A percentile compares a stretch with the other conserved stretches of the same genome.
These are phyloP conservation scores for Acleris literana DNA, from an alignment of 2,888 invertebrate genomes.

Conservation along the genomic window DNA sequence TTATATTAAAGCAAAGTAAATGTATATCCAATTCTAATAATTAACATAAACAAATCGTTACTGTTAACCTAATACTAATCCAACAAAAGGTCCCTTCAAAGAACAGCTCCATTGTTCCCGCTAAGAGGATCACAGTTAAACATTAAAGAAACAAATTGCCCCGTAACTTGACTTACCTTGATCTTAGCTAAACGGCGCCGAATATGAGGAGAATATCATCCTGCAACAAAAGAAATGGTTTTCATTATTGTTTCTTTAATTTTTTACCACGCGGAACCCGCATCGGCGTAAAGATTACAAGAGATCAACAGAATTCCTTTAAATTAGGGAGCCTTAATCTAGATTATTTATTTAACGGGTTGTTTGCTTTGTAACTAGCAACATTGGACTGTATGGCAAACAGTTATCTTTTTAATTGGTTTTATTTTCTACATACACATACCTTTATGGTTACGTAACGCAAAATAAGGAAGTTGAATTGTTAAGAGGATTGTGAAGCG, in stretches of 20 bases:
- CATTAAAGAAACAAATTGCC: slow-evolving; percentile 31
- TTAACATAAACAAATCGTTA: neutral
- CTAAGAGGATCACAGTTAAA: slow-evolving; percentile 25
- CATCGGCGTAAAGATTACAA: slow-evolving; percentile 17
- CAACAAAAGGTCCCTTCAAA: slow-evolving; percentile 18
- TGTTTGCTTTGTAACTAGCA: too few species aligned
- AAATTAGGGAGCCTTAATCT: neutral
- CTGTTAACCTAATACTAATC: neutral
- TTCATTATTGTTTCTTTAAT: slow-evolving; percentile 19
- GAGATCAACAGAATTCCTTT: neutral
- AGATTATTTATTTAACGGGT: neutral
- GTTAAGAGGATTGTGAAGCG: too few species aligned
- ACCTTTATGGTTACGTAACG: too few species aligned
- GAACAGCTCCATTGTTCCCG: slow-evolving; percentile 20
- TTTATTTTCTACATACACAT: too few species aligned
- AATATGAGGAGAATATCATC: slow-evolving; percentile 78
- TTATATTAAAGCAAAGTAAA: neutral
- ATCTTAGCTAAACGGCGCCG: slow-evolving; percentile 77
- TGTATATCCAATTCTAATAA: neutral
- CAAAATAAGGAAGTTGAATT: too few species aligned
- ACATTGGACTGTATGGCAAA: too few species aligned
- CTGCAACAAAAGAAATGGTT: slow-evolving; percentile 65
- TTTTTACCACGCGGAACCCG: slow-evolving; percentile 15
- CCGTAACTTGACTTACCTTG: slow-evolving; percentile 57
- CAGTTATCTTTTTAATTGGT: too few species aligned